phyloP scores from a whole-genome alignment of 2,888 invertebrate species.

The Dascillus cervinus region DNA sequence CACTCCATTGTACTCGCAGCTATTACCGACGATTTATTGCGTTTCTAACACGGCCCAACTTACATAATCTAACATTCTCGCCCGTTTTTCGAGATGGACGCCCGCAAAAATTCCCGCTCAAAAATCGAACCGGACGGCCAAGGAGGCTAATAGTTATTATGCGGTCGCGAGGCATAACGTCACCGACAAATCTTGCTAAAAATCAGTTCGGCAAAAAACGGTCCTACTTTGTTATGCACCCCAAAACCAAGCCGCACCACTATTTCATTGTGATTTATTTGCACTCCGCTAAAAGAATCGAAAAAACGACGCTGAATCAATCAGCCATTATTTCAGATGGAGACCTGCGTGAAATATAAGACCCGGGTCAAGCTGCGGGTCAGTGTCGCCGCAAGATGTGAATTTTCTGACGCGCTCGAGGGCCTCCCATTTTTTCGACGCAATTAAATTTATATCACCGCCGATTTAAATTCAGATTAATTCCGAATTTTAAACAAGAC shows the following conservation, averaged over 20 bases:
- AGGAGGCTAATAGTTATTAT: conserved; percentile 16
- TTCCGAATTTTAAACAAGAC: no score
- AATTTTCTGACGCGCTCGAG: conserved; percentile 6
- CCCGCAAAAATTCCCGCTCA: no score
- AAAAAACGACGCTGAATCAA: conserved; percentile 45
- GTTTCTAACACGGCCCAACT: conserved; percentile 35
- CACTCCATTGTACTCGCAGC: conserved; percentile 41
- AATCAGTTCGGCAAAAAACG: conserved; percentile 36
- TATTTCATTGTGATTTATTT: conserved; percentile 46
- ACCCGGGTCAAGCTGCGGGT: conserved; percentile 37
- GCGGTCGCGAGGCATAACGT: conserved; percentile 15
- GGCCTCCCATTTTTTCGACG: no score
- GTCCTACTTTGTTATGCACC: conserved; percentile 44
- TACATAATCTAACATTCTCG: background rate
- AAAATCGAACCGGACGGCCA: conserved; percentile 2
- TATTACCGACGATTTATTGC: conserved; percentile 44
- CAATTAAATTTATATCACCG: no score
- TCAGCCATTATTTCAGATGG: conserved; percentile 42
- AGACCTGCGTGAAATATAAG: conserved; percentile 43
- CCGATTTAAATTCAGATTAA: no score
- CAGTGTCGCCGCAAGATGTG: conserved; percentile 32
- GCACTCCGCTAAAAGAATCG: conserved; percentile 44
- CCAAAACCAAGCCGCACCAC: conserved; percentile 35
- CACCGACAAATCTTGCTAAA: conserved; percentile 29
- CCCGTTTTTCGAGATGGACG: no score